Base-by-base conservation (phyloP, 2,797 vertebrate species). In the Spondyliosoma cantharus region DNA sequence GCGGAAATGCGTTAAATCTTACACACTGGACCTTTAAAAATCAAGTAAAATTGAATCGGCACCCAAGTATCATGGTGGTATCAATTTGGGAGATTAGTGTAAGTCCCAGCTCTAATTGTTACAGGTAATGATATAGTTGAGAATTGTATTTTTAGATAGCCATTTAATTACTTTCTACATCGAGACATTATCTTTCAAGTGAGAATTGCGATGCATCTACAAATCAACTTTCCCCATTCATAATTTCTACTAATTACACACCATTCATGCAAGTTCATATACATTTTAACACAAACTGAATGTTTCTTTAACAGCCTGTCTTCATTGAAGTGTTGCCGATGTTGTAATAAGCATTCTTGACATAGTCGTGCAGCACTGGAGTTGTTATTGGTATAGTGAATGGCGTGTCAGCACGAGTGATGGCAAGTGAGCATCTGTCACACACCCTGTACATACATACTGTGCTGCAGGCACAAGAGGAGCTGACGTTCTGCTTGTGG, bases 391-490 rank as follows among this genome's bases (percentile, higher is more conserved):
- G 45, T 77, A 11, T 5, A 45, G 69, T 63, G 49, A 67, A 69
- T 14, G 69, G 82, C 67, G 42, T 80, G 75, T 81, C 73, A 25
- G 67, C 66, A 42, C 20, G n/a, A 68, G 71, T 37, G 20, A 19
- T 68, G 71, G 74, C 6, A 29, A 71, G 74, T 54, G 74, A 81
- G 56, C 64, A 16, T 82, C 76, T 49, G 81, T 86, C 80, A 86
- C 85, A 76, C 85, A 76, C 84, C 70, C 71, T 76, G 58, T 71
- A 73, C 83, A 70, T 68, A 68, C 71, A 79, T 46, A 60, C 71
- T 48, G 57, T 4, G 43, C 66, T 69, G 53, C 70, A 67, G 78
- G 76, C 78, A 75, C 84, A 70, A 84, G 73, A 74, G 50, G n/a
- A 58, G 63, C 22, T 17, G 5, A 17, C 0, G 43, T 88, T 78